Evolutionary conservation across 2,888 invertebrate genomes (phyloP).

Genomic region (Caenorhabditis virilis): DNA sequence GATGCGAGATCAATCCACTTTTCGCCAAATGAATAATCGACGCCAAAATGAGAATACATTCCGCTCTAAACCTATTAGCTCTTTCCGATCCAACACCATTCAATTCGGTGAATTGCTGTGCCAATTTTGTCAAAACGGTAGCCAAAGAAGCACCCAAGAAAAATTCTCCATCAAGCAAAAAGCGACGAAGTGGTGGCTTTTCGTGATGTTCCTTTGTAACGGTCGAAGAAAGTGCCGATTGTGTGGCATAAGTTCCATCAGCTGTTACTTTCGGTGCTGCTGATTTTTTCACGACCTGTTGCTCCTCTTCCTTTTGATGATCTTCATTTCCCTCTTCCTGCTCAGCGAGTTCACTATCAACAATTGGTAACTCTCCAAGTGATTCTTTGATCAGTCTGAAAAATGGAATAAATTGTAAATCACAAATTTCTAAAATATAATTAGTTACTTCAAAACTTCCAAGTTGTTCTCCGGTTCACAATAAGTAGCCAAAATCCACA

Average conservation of each 20-base stretch:
- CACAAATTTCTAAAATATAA: not conserved
- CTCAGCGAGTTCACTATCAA: conserved; percentile 76
- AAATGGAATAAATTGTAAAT: not conserved
- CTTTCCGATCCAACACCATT: conserved; percentile 49
- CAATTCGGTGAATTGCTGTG: conserved; percentile 75
- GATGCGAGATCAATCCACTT: conserved; percentile 72
- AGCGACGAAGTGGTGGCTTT: conserved; percentile 71
- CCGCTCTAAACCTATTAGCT: conserved; percentile 72
- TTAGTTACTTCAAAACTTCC: conserved; percentile 46
- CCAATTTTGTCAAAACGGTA: conserved; percentile 87
- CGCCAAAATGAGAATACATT: conserved; percentile 86
- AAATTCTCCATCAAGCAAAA: conserved; percentile 91
- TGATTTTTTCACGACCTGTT: conserved; percentile 22
- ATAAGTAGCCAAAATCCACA: conserved; percentile 98
- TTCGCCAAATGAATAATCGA: conserved; percentile 85
- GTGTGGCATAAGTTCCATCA: conserved; percentile 97
- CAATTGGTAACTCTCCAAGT: conserved; percentile 73
- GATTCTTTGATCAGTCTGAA: conserved; percentile 57
- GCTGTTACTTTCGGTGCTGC: conserved; percentile 79
- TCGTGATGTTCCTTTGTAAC: conserved; percentile 27
- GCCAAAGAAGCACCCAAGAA: conserved; percentile 91
- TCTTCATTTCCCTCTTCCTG: conserved; percentile 74
- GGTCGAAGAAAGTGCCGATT: conserved; percentile 81
- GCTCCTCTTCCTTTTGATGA: conserved; percentile 39
- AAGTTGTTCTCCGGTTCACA: conserved; percentile 76